Conservation (phyloP, 2,113 vertebrate genomes). For the Brachyhypopomus occidentalis region DNA sequence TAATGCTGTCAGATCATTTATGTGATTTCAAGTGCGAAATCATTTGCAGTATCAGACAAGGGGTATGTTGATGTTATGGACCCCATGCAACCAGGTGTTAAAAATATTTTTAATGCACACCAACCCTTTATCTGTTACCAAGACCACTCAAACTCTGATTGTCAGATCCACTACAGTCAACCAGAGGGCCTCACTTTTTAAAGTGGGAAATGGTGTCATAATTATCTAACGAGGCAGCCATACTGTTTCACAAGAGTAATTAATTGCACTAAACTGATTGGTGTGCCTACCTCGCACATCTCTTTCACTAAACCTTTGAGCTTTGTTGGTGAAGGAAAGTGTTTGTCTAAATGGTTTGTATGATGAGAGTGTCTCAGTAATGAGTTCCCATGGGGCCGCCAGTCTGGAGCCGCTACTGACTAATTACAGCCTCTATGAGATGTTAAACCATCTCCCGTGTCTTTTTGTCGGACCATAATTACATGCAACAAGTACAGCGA, state of each 20-base stretch:
- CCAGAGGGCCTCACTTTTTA: constrained; percentile 68
- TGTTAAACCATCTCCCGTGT: constrained; percentile 81
- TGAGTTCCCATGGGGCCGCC: constrained; percentile 87
- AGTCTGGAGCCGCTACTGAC: constrained; percentile 82
- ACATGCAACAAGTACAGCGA: constrained; percentile 82
- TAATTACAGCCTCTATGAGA: constrained; percentile 82
- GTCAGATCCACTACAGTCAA: constrained; percentile 73
- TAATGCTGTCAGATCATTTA: no score
- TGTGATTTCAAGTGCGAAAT: no score
- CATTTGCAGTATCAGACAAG: no score
- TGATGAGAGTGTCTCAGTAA: constrained; percentile 84
- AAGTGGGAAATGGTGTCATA: constrained; percentile 77
- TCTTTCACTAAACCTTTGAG: constrained; percentile 82
- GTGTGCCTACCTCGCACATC: constrained; percentile 76
- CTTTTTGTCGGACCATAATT: constrained; percentile 83
- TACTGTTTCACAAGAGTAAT: constrained; percentile 82
- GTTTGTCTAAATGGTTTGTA: constrained; percentile 81
- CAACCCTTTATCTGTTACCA: constrained; percentile 7
- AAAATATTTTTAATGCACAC: not conserved
- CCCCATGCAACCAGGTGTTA: not conserved
- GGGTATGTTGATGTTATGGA: not conserved
- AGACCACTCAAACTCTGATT: constrained; percentile 67
- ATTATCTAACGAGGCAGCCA: constrained; percentile 76
- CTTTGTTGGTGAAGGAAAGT: constrained; percentile 84
- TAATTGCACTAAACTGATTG: constrained; percentile 83